Conservation (phyloP, 2,888 invertebrate species). For the Hybos culiciformis region DNA sequence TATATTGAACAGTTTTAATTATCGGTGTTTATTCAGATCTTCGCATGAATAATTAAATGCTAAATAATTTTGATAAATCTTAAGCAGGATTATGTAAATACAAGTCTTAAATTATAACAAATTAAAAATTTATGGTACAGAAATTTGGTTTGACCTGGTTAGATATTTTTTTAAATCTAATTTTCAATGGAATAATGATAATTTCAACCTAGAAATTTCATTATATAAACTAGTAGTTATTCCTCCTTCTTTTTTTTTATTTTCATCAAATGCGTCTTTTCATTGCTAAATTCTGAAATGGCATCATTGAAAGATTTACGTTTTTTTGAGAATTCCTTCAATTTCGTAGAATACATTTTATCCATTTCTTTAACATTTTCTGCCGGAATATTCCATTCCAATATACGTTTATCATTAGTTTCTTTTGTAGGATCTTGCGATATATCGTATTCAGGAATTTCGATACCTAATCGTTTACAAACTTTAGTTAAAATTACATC, state of each 20-base stretch:
- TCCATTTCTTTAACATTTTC: constrained; percentile 47
- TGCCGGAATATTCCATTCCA: constrained; percentile 59
- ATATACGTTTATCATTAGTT: constrained; percentile 23
- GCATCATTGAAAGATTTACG: constrained; percentile 15
- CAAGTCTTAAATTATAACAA: too few species aligned
- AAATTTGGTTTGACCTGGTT: too few species aligned
- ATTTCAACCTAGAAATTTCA: too few species aligned
- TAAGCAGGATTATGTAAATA: too few species aligned
- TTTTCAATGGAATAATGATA: too few species aligned
- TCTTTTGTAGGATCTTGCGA: constrained; percentile 52
- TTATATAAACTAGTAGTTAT: too few species aligned
- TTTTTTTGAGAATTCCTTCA: constrained; percentile 19
- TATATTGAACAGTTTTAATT: too few species aligned
- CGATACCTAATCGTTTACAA: constrained; percentile 57
- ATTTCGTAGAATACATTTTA: constrained; percentile 40
- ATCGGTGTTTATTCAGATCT: too few species aligned
- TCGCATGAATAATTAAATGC: too few species aligned
- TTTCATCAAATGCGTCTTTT: background rate
- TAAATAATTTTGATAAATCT: too few species aligned
- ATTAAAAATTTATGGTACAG: too few species aligned
- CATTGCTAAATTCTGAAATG: background rate
- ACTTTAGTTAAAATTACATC: constrained; percentile 67
- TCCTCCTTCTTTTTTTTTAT: background rate
- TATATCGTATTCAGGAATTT: constrained; percentile 56
- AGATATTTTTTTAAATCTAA: too few species aligned